phyloP scores from a whole-genome alignment of 2,113 vertebrate genomes.

The Sorex fumeus region DNA sequence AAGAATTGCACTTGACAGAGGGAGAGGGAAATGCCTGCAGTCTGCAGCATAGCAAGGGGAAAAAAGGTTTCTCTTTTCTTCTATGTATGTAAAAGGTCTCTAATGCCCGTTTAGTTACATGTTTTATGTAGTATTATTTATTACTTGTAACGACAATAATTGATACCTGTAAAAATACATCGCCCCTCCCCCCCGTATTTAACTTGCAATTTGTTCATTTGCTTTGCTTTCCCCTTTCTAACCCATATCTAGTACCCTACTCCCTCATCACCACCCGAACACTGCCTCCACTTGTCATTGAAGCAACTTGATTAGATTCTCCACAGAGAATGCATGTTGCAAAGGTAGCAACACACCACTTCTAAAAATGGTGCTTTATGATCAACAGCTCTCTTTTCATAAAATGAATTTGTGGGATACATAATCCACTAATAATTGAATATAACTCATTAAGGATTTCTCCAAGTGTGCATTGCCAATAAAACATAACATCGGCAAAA shows the following conservation, averaged over 20 bases:
- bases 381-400: conserved; percentile 80
- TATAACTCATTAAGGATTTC: conserved; percentile 83
- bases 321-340: conserved; percentile 31
- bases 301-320: conserved; percentile 82
- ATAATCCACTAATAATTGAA: conserved; percentile 84
- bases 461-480: conserved; percentile 64
- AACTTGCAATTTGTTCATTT: conserved; percentile 82
- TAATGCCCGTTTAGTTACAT: conserved; percentile 88
- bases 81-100: conserved; percentile 88
- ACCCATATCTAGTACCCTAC: background rate
- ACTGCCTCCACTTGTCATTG: conserved; percentile 66
- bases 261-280: conserved; percentile 25
- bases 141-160: conserved; percentile 85
- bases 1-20: conserved; percentile 96
- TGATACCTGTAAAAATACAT: conserved; percentile 82
- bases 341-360: conserved; percentile 39
- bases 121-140: conserved; percentile 88
- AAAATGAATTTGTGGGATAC: conserved; percentile 81
- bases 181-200: conserved; percentile 82
- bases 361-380: conserved; percentile 78
- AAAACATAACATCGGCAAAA: conserved; percentile 59
- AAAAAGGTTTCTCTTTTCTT: conserved; percentile 88
- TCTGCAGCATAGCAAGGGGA: conserved; percentile 82
- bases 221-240: conserved; percentile 75
- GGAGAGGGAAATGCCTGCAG: conserved; percentile 91